Conservation (phyloP, 2,888 invertebrate genomes). For the Tetropium fuscum region DNA sequence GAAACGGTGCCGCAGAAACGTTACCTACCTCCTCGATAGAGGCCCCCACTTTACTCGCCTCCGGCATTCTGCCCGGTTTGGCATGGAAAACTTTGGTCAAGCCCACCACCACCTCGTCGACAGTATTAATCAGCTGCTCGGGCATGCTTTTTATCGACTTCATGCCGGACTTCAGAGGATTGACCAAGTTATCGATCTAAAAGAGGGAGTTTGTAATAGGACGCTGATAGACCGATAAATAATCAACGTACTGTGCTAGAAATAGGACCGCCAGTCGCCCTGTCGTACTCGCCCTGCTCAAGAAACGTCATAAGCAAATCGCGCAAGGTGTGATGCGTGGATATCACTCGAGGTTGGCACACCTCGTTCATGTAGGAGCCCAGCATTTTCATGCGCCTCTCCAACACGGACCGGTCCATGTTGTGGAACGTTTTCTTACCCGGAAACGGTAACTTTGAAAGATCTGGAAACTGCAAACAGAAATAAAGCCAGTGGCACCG, state of each 20-base stretch:
- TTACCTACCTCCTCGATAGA: constrained; percentile 70
- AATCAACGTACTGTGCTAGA: constrained; percentile 68
- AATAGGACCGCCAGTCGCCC: constrained; percentile 72
- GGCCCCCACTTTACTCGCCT: constrained; percentile 66
- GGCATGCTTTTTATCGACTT: constrained; percentile 90
- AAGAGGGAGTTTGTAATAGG: no score
- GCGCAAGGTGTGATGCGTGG: constrained; percentile 73
- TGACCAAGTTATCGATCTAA: constrained; percentile 65
- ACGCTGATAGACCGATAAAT: not conserved
- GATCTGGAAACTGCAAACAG: constrained; percentile 76
- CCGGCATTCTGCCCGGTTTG: constrained; percentile 63
- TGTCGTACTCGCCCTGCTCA: constrained; percentile 78
- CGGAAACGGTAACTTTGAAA: constrained; percentile 85
- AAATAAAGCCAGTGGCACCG: no score
- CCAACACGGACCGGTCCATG: constrained; percentile 85
- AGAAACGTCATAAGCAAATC: constrained; percentile 74
- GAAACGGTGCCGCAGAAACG: no score
- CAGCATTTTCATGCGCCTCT: constrained; percentile 84
- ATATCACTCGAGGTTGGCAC: constrained; percentile 71
- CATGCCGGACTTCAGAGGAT: constrained; percentile 85
- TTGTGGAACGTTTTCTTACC: constrained; percentile 96
- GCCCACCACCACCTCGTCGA: constrained; percentile 86
- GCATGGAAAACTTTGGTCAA: constrained; percentile 81
- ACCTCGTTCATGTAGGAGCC: constrained; percentile 85
- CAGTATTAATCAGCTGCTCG: constrained; percentile 86